phyloP scores from a whole-genome alignment of 2,888 invertebrate genomes.

The Cylloceria caligata region DNA sequence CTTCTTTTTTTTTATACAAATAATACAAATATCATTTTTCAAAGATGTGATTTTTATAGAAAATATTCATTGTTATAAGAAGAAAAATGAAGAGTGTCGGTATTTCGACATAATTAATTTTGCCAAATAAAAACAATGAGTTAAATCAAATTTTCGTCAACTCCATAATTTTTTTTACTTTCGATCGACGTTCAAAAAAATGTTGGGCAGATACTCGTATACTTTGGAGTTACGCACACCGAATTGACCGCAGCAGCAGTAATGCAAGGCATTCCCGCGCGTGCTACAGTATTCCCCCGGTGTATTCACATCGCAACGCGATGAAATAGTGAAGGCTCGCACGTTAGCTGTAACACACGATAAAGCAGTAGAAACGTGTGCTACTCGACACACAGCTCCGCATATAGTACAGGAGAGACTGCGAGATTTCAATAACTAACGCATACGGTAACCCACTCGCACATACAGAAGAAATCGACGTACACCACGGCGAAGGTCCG shows the following conservation, averaged over 20 bases:
- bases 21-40: no score
- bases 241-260: neutral
- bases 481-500: slow-evolving; percentile 48
- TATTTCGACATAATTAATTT: neutral
- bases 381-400: neutral
- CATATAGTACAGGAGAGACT: neutral
- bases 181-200: neutral
- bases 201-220: neutral
- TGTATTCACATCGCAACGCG: neutral
- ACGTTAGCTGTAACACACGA: neutral
- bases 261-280: slow-evolving; percentile 3
- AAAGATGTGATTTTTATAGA: no score
- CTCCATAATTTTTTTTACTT: neutral
- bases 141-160: neutral
- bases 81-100: neutral
- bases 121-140: neutral
- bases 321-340: neutral
- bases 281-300: neutral
- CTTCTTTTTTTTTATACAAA: no score
- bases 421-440: slow-evolving; percentile 54
- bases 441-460: slow-evolving; percentile 7
- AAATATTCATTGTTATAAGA: neutral
- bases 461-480: slow-evolving; percentile 43
- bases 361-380: neutral
- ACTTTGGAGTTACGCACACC: neutral